phyloP scores from a whole-genome alignment of 2,888 invertebrate genomes.

The Acleris emargana region DNA sequence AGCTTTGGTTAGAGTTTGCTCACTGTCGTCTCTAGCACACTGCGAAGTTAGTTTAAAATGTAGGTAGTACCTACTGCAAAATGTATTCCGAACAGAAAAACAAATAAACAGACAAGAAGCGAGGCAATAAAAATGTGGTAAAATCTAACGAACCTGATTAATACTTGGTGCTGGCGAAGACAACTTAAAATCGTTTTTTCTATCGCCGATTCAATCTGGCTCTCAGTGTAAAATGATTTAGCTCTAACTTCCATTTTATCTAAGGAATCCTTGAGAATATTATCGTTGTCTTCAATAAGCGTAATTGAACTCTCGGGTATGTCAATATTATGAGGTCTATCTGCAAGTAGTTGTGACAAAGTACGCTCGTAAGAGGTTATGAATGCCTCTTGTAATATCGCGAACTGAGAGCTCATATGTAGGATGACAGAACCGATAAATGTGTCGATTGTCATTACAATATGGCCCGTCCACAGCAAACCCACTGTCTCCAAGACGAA shows the following conservation, averaged over 20 bases:
- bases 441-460: slow-evolving; percentile 76
- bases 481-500: slow-evolving; percentile 71
- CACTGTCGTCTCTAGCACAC: too few relatives aligned
- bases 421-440: slow-evolving; percentile 74
- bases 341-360: slow-evolving; percentile 52
- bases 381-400: slow-evolving; percentile 67
- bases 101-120: too few relatives aligned
- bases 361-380: slow-evolving; percentile 68
- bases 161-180: slow-evolving; percentile 71
- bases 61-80: too few relatives aligned
- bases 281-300: slow-evolving; percentile 36
- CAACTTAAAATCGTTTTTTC: slow-evolving; percentile 60
- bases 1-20: too few relatives aligned
- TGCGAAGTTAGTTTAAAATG: too few relatives aligned
- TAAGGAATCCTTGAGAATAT: slow-evolving; percentile 34
- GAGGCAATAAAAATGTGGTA: not conserved
- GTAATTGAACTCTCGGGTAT: slow-evolving; percentile 38
- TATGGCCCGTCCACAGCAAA: slow-evolving; percentile 76
- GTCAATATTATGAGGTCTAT: slow-evolving; percentile 40
- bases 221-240: slow-evolving; percentile 50
- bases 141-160: slow-evolving; percentile 64
- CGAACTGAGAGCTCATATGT: slow-evolving; percentile 75
- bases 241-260: slow-evolving; percentile 56
- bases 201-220: slow-evolving; percentile 63
- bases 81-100: too few relatives aligned